phyloP scores from a whole-genome alignment of 2,888 invertebrate genomes.

The Ariolimax columbianus region DNA sequence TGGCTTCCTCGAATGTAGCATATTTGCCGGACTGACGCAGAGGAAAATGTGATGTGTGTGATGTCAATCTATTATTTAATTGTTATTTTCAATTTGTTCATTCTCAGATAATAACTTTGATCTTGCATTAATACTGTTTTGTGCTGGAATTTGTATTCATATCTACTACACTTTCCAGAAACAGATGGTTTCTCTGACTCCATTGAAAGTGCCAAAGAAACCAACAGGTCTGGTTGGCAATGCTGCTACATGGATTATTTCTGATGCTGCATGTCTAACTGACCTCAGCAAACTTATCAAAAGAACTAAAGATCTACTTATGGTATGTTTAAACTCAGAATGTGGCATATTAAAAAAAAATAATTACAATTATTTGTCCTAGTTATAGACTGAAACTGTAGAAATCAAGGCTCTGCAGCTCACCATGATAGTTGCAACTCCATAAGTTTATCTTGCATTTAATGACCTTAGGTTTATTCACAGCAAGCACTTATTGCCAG shows the following conservation, averaged over 20 bases:
- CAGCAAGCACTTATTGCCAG: no score
- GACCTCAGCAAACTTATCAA: constrained; percentile 69
- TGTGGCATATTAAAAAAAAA: neutral
- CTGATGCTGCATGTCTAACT: constrained; percentile 64
- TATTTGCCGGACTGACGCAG: no score
- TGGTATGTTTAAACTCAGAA: constrained; percentile 58
- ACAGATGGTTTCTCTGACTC: constrained; percentile 79
- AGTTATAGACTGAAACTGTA: no score
- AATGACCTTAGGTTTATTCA: neutral
- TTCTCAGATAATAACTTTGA: neutral
- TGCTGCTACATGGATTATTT: constrained; percentile 69
- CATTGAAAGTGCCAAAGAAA: constrained; percentile 79
- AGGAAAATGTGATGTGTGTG: no score
- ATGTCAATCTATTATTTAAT: neutral
- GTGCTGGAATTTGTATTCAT: no score
- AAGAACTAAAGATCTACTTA: constrained; percentile 70
- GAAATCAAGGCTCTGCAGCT: no score
- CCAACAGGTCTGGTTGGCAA: constrained; percentile 68
- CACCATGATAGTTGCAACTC: neutral
- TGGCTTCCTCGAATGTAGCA: no score
- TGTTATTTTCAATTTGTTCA: neutral
- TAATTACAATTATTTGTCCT: neutral
- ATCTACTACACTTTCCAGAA: constrained; percentile 62
- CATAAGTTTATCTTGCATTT: neutral
- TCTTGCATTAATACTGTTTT: no score